Base-by-base conservation (phyloP, 2,888 invertebrate genomes). In the Tachina fera region DNA sequence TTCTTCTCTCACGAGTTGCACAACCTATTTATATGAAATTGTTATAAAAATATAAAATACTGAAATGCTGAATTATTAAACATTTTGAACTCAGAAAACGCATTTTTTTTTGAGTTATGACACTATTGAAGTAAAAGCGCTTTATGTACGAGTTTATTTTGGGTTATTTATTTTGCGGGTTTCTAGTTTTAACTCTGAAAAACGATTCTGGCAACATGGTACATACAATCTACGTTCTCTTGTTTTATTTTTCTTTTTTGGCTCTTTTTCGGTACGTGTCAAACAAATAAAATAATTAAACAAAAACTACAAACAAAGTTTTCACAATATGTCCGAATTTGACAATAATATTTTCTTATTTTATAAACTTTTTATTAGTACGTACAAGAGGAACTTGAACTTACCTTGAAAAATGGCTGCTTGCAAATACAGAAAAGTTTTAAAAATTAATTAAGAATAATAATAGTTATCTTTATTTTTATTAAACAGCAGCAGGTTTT, bases 381-480 rank as follows among this genome's bases (percentile, higher is more conserved):
- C 0, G 2, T 31, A 31, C 31, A 22, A 49, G 16, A 56, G 4
- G 47, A 49, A 3, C 49, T 68, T 19, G 9, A 53, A 86, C 85
- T 82, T 86, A 86, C 85, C 85, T 82, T 82, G 77, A 63, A 85
- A 81, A 63, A 85, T 68, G 10, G 77, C 77, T 81, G 84, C 81
- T 72, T 85, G 80, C 39, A 75, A 82, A 63, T 31, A 63, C 3
- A 63, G 16, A 56, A 72, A 67, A 71, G 1, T 70, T 41, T 75
- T 19, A 43, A 45, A 56, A 41, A 77, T 77, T 70, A 80, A 60
- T 79, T 70, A 43, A 6, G 11, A 49, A n/a, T 45, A 63, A 49
- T 70, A 13, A 49, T 19, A 58, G 9, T 43, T 70, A 53, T 71
- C 16, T 67, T 72, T 49, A 51, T 41, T 13, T 47, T 39, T 22